Evolutionary conservation across 2,888 invertebrate genomes (phyloP).

Genomic region (Patella pellucida): DNA sequence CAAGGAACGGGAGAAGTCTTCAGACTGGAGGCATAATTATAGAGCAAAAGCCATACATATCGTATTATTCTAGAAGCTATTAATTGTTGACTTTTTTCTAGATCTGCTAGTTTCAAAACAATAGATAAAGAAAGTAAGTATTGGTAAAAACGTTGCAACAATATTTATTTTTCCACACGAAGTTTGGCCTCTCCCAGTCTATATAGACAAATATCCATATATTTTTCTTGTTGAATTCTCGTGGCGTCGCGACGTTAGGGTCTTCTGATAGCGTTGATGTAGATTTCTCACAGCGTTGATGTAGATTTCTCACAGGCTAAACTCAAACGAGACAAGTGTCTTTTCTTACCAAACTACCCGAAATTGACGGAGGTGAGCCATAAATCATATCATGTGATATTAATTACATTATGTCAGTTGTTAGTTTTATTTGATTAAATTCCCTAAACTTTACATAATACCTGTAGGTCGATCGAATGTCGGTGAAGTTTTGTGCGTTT

Average conservation of each 20-base stretch:
- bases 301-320: neutral
- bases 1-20: too few relatives aligned
- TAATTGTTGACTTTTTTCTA: conserved; percentile 3
- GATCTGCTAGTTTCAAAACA: neutral
- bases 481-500: too few relatives aligned
- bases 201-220: neutral
- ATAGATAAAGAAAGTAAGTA: conserved; percentile 2
- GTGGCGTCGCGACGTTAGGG: neutral
- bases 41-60: too few relatives aligned
- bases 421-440: neutral
- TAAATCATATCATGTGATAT: conserved; percentile 9
- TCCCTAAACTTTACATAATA: too few relatives aligned
- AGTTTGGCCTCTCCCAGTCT: conserved; percentile 9
- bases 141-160: neutral
- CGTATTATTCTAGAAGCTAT: neutral
- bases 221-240: neutral
- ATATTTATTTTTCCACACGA: conserved; percentile 10
- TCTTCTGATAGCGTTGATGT: conserved; percentile 3
- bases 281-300: neutral
- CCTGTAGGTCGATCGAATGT: too few relatives aligned
- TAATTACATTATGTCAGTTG: conserved; percentile 3
- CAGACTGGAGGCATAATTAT: too few relatives aligned
- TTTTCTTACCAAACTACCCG: neutral
- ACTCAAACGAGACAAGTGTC: neutral
- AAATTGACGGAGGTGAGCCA: neutral